Percentiles rank a stretch among this genome's conserved stretches.
These are phyloP conservation scores for Ceyx margarethae DNA, from an alignment of 2,113 vertebrate species.

Conservation along the genomic window DNA sequence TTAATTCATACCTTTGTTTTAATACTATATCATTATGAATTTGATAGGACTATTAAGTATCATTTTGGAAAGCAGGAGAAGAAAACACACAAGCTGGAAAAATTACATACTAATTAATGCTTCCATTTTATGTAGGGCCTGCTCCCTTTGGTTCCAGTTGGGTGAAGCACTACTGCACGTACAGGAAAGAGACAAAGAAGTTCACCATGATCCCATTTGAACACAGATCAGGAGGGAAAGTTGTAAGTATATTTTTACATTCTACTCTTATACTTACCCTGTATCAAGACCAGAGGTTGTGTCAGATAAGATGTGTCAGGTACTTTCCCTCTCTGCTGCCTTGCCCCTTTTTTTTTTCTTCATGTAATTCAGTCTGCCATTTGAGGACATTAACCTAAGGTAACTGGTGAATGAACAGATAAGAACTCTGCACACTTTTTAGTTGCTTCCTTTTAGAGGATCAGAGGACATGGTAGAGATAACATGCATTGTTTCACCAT, in stretches of 20 bases:
- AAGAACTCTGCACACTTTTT: background rate
- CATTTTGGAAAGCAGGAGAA: background rate
- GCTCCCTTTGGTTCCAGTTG: constrained; percentile 97
- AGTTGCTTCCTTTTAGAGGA: background rate
- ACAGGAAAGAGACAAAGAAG: constrained; percentile 92
- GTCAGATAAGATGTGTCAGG: background rate
- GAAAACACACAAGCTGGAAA: background rate
- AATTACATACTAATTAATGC: background rate
- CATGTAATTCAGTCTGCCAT: background rate
- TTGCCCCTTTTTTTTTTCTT: background rate
- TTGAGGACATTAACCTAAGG: background rate
- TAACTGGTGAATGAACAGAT: background rate
- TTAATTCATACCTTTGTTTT: background rate
- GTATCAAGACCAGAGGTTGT: background rate
- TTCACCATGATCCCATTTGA: constrained; percentile 95
- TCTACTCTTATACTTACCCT: background rate
- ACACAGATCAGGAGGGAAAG: constrained; percentile 92
- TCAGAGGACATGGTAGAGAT: background rate
- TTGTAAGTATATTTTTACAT: constrained; percentile 77
- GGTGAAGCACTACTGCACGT: constrained; percentile 96
- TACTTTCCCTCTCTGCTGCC: background rate
- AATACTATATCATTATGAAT: background rate
- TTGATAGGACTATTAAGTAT: background rate
- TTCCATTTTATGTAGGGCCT: constrained; percentile 78
- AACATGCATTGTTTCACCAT: background rate